Conservation (phyloP, 2,797 vertebrate species). For the Hippopotamyrus pictus region DNA sequence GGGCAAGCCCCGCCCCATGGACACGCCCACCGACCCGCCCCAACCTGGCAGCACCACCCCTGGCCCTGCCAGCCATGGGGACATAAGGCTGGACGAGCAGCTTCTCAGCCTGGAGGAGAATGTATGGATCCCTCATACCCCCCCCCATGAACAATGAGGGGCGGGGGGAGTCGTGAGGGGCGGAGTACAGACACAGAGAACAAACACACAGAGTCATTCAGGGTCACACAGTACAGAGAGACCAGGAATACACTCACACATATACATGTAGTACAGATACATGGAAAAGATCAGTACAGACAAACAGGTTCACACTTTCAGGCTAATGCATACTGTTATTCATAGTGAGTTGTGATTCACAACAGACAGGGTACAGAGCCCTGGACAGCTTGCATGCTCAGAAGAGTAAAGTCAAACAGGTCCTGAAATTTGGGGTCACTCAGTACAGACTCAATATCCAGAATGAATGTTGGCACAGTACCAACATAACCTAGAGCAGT, state of each 20-base stretch:
- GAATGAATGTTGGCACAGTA: neutral
- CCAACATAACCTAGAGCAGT: neutral
- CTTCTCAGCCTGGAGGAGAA: slow-evolving; percentile 94
- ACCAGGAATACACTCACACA: neutral
- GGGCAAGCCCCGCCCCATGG: slow-evolving; percentile 57
- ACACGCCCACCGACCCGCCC: slow-evolving; percentile 40
- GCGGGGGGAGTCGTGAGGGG: neutral
- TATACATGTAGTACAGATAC: neutral
- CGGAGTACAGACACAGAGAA: neutral
- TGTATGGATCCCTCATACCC: slow-evolving; percentile 60
- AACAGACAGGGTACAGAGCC: neutral
- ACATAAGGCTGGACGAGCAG: slow-evolving; percentile 74
- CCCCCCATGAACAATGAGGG: neutral
- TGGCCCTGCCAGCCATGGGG: slow-evolving; percentile 69
- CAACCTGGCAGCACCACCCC: slow-evolving; percentile 36
- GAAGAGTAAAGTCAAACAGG: neutral
- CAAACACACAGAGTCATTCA: neutral
- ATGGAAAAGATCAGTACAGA: neutral
- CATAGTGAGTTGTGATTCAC: neutral
- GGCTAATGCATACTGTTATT: neutral
- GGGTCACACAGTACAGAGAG: neutral
- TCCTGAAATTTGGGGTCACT: neutral
- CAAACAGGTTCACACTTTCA: neutral
- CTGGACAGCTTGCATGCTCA: neutral
- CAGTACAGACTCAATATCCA: neutral